A percentile compares a stretch with the other conserved stretches of the same genome.
Conservation (phyloP, 2,797 vertebrate species). For the Tamandua tetradactyla region DNA sequence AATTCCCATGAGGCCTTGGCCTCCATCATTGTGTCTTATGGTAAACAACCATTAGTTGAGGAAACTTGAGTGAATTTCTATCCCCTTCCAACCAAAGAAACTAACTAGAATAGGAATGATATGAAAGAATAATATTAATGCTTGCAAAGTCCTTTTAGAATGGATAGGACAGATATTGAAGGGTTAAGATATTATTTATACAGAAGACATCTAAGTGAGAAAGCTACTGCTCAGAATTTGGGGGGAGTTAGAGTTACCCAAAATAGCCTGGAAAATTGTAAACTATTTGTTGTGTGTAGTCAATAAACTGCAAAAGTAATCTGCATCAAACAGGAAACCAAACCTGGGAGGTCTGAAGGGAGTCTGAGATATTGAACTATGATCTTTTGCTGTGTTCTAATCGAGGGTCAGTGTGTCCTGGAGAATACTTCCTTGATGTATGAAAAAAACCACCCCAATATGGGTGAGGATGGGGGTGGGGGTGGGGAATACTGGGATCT, state of each 20-base stretch:
- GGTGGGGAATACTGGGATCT: too few species aligned
- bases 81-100: not conserved
- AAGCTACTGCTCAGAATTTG: conserved; percentile 10
- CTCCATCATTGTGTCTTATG: not conserved
- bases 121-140: not conserved
- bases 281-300: too few species aligned
- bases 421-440: too few species aligned
- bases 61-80: not conserved
- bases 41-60: not conserved
- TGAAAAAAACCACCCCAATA: too few species aligned
- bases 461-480: too few species aligned
- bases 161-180: not conserved
- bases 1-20: not conserved
- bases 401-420: too few species aligned
- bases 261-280: conserved; percentile 26
- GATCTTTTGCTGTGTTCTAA: too few species aligned
- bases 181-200: conserved; percentile 18
- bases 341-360: too few species aligned
- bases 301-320: too few species aligned
- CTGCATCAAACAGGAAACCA: too few species aligned
- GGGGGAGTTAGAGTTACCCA: conserved; percentile 9
- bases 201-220: not conserved
- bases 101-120: not conserved
- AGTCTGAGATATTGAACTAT: too few species aligned
- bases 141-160: not conserved